A percentile compares a stretch with the other conserved stretches of the same genome.
These are phyloP conservation scores for Agrotis puta DNA, from an alignment of 2,888 invertebrate species.

Conservation along the genomic window DNA sequence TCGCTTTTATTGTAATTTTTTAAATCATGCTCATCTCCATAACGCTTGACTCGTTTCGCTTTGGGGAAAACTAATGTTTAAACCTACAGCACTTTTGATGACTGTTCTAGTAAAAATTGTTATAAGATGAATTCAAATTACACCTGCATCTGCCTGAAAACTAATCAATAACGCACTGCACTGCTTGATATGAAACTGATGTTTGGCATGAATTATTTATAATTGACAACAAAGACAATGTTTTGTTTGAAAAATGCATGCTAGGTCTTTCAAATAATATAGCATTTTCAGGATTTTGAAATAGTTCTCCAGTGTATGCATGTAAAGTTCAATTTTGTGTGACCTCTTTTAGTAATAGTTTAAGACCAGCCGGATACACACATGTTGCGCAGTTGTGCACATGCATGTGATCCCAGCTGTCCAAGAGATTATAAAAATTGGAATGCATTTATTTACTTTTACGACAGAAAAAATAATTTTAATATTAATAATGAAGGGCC, in stretches of 20 bases:
- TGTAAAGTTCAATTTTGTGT: not conserved
- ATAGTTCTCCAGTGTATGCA: not conserved
- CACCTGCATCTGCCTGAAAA: conserved; percentile 23
- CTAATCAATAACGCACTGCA: conserved; percentile 26
- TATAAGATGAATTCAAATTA: conserved; percentile 1
- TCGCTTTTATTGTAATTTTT: no score
- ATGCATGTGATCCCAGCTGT: not conserved
- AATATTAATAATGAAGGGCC: no score
- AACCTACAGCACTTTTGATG: not conserved
- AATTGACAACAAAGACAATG: no score
- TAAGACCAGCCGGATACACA: not conserved
- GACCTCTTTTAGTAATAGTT: not conserved
- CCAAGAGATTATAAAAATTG: not conserved
- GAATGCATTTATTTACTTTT: not conserved
- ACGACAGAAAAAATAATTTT: not conserved
- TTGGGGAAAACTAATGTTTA: no score
- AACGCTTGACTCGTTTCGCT: no score
- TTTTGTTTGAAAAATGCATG: conserved; percentile 1
- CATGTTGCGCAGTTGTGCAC: conserved; percentile 7
- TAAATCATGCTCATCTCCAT: no score
- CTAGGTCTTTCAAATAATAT: not conserved
- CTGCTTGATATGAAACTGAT: not conserved
- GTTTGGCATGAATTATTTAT: not conserved
- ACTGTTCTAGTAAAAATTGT: no score
- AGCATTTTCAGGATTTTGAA: not conserved